These are phyloP conservation scores for Pedetes capensis DNA, from an alignment of 2,113 vertebrate genomes.

Conservation along the genomic window DNA sequence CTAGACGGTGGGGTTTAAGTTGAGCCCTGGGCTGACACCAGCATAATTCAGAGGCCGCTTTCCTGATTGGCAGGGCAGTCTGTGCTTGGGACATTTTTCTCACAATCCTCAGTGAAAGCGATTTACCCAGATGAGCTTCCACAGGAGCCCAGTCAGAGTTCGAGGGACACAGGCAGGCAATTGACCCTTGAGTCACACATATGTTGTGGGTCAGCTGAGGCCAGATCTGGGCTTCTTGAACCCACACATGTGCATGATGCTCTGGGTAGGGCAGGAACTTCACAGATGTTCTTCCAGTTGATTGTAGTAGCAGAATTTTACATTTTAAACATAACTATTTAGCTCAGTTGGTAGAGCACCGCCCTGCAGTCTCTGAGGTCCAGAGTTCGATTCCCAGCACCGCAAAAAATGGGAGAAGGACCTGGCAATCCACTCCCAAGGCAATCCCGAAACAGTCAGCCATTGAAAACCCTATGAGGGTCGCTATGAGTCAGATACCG, in stretches of 20 bases:
- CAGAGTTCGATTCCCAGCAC: too few relatives aligned
- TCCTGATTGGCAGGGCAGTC: background rate
- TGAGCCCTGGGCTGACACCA: background rate
- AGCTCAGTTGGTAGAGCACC: too few relatives aligned
- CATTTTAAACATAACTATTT: background rate
- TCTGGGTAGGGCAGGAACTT: rapidly evolving
- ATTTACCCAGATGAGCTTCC: background rate
- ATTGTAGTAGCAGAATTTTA: rapidly evolving
- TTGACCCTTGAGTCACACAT: rapidly evolving
- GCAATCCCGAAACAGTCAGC: too few relatives aligned
- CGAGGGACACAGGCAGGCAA: background rate
- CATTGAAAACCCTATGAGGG: too few relatives aligned
- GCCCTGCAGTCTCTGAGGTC: too few relatives aligned
- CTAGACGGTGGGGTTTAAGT: rapidly evolving
- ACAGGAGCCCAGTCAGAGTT: background rate
- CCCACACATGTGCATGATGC: background rate
- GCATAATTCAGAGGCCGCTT: background rate
- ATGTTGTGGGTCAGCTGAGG: background rate
- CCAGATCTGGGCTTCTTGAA: background rate
- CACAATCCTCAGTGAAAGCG: background rate
- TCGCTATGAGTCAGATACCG: too few relatives aligned
- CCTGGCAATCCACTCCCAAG: too few relatives aligned
- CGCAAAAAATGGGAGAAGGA: too few relatives aligned
- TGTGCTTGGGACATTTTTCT: rapidly evolving
- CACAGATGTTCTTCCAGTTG: too few relatives aligned